Base-by-base conservation (phyloP, 2,888 invertebrate species). In the Zeuzera pyrina region DNA sequence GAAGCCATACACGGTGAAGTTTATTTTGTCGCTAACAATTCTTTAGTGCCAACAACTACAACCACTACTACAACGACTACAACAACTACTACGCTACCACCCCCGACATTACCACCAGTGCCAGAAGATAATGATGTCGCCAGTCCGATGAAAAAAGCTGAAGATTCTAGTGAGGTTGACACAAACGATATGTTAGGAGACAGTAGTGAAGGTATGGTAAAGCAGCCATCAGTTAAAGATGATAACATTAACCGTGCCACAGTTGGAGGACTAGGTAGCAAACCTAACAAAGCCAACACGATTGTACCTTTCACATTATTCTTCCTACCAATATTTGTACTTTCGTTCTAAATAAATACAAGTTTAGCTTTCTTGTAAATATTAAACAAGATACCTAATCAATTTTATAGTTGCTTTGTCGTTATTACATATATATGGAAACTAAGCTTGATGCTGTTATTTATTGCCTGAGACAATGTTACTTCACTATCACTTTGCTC, bases 11-110 rank as follows among this genome's bases (percentile, higher is more conserved):
- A 90, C 47, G 90, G 92, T n/a, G 89, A 89, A 15, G 86, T 91
- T 29, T 95, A 92, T 64, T 94, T 88, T 70, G 66, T 91, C 26
- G 85, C 86, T 31, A 94, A 94, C 64, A 88, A 90, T 46, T 90
- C 88, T 10, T 67, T 91, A 23, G 91, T 94, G 12, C 94, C 94
- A 1, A 93, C 92, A 7, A 93, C 91, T 0, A 88, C 89, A 0
- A 87, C 89, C 0, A 85, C 81, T 2, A 72, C 70, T 0, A 76
- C 86, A 1, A 87, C 87, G 1, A 88, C 87, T 3, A 87, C 86
- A 3, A 88, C 89, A 2, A 87, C 87, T 8, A 85, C 86, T 4
- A 87, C 86, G 2, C 63, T 79, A 7, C 83, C 86, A 3, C 84
- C 85, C 29, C 31, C 33, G 22, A 83, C 83, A 28, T 15, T 28